A percentile compares a stretch with the other conserved stretches of the same genome.
phyloP scores from a whole-genome alignment of 2,113 vertebrate genomes.

The Pelobates fuscus region DNA sequence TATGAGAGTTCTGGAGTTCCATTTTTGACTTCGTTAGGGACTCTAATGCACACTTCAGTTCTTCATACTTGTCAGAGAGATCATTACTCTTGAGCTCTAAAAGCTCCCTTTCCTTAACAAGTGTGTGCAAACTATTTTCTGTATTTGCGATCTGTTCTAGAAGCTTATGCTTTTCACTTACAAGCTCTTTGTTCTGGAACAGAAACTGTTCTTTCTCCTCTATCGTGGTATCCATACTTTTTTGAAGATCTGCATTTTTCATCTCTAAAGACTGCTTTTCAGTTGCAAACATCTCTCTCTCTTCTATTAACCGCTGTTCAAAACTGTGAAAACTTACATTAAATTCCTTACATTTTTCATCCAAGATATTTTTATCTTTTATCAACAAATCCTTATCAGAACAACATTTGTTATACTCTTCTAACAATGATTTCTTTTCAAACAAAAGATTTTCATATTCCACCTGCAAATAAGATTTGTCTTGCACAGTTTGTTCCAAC shows the following conservation, averaged over 20 bases:
- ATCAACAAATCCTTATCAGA: slow-evolving; percentile 66
- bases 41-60: slow-evolving; percentile 63
- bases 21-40: slow-evolving; percentile 67
- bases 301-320: slow-evolving; percentile 61
- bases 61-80: slow-evolving; percentile 65
- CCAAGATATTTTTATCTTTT: slow-evolving; percentile 65
- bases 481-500: slow-evolving; percentile 68
- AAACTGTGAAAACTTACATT: slow-evolving; percentile 57
- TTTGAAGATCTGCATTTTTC: slow-evolving; percentile 61
- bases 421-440: slow-evolving; percentile 64
- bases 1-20: slow-evolving; percentile 62
- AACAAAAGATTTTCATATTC: slow-evolving; percentile 61
- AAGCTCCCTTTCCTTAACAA: slow-evolving; percentile 65
- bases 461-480: slow-evolving; percentile 59
- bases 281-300: slow-evolving; percentile 65
- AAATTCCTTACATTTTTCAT: slow-evolving; percentile 67
- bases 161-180: slow-evolving; percentile 64
- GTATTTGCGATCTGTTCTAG: slow-evolving; percentile 65
- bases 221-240: slow-evolving; percentile 57
- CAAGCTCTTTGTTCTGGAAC: slow-evolving; percentile 58
- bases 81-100: slow-evolving; percentile 60
- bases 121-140: slow-evolving; percentile 62
- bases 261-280: slow-evolving; percentile 61
- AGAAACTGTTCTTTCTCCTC: slow-evolving; percentile 62
- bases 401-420: slow-evolving; percentile 65